Evolutionary conservation across 2,888 invertebrate species (phyloP).

Genomic region (Hesperia comma): DNA sequence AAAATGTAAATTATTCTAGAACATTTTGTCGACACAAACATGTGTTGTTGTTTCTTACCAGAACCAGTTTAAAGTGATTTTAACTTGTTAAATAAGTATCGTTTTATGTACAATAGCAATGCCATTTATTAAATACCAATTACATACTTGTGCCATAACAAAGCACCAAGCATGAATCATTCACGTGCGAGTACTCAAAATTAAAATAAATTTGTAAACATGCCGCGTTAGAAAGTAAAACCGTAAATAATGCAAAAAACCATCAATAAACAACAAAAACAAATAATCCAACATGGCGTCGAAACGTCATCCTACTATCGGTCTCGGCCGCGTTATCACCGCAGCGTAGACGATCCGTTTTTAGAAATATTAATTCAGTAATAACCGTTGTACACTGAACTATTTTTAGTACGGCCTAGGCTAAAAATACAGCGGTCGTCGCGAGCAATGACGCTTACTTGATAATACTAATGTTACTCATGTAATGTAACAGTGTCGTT

Average conservation of each 20-base stretch:
- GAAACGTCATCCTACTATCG: conserved; percentile 71
- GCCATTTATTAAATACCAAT: not conserved
- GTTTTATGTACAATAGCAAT: not conserved
- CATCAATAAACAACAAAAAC: conserved; percentile 57
- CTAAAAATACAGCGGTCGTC: conserved; percentile 76
- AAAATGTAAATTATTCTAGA: not conserved
- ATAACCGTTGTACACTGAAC: conserved; percentile 72
- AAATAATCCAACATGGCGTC: conserved; percentile 64
- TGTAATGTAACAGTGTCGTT: conserved; percentile 73
- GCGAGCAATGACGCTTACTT: conserved; percentile 75
- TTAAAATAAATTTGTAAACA: not conserved
- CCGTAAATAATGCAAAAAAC: conserved; percentile 45
- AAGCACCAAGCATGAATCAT: not conserved
- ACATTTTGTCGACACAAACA: not conserved
- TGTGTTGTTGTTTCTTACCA: not conserved
- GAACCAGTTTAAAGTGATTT: not conserved
- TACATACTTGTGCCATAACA: not conserved
- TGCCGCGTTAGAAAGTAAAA: conserved; percentile 22
- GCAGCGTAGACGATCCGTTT: conserved; percentile 79
- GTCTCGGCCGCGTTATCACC: conserved; percentile 75
- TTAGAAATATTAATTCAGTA: conserved; percentile 85
- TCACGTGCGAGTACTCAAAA: not conserved
- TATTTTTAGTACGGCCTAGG: conserved; percentile 82
- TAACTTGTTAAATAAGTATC: not conserved
- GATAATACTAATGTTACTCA: conserved; percentile 78